Percentiles rank a stretch among this genome's conserved stretches.
phyloP scores from a whole-genome alignment of 2,113 vertebrate species.

The Epinephelus moara region DNA sequence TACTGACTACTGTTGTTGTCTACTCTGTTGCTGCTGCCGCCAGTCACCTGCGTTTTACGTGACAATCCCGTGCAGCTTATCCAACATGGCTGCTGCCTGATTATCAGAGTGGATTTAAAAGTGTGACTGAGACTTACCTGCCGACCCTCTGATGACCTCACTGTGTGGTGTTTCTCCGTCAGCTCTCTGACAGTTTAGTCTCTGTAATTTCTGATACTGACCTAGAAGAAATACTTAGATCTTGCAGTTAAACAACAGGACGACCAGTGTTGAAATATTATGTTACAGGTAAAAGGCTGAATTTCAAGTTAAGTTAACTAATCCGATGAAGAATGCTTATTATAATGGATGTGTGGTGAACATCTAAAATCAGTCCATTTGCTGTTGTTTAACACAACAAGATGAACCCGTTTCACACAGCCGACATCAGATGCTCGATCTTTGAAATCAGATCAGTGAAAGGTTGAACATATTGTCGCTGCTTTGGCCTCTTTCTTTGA shows the following conservation, averaged over 20 bases:
- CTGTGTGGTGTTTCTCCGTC: no score
- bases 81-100: conserved; percentile 48
- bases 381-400: conserved; percentile 8
- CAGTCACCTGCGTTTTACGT: conserved; percentile 19
- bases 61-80: conserved; percentile 28
- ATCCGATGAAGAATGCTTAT: no score
- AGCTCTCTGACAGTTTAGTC: no score
- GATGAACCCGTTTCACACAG: neutral
- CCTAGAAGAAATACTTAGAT: no score
- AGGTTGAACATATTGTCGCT: no score
- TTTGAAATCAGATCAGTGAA: neutral
- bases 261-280: no score
- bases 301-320: no score
- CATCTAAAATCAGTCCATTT: neutral
- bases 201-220: no score
- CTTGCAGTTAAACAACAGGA: no score
- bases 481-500: neutral
- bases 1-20: neutral
- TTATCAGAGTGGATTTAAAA: conserved; percentile 25
- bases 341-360: neutral
- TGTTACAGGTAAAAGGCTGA: no score
- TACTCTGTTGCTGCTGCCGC: neutral
- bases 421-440: neutral
- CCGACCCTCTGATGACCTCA: conserved; percentile 46
- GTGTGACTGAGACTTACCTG: conserved; percentile 29